phyloP scores from a whole-genome alignment of 2,888 invertebrate genomes.

The Prionchulus punctatus region DNA sequence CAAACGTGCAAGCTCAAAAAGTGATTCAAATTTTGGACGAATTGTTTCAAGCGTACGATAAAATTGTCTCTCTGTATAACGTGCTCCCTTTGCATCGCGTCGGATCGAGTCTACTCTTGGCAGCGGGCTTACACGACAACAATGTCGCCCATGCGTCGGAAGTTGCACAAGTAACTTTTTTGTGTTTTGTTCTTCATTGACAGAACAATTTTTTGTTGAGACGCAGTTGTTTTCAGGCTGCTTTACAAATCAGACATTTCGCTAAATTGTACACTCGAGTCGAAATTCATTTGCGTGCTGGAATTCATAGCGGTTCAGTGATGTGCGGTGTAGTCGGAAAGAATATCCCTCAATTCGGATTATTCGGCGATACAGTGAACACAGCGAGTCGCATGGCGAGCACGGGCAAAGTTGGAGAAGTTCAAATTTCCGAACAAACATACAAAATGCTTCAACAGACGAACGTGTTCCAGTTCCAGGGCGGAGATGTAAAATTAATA shows the following conservation, averaged over 20 bases:
- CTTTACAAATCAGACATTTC: background rate
- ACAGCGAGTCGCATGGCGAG: slow-evolving; percentile 1
- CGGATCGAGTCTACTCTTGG: background rate
- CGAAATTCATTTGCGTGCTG: no score
- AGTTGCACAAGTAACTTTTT: background rate
- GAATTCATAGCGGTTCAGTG: background rate
- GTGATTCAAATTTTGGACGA: background rate
- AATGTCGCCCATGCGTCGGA: background rate
- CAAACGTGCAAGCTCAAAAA: no score
- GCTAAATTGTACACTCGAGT: background rate
- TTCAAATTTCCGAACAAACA: background rate
- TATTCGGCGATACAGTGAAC: background rate
- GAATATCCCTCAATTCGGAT: background rate
- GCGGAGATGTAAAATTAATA: background rate
- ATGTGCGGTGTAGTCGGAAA: background rate
- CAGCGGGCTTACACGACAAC: background rate
- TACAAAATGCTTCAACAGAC: no score
- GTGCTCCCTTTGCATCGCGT: background rate
- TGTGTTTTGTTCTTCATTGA: no score
- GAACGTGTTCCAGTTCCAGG: background rate
- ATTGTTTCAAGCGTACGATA: background rate
- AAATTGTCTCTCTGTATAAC: background rate
- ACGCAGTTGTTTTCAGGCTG: no score
- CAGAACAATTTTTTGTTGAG: no score
- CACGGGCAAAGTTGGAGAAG: background rate